Base-by-base conservation (phyloP, 2,113 vertebrate species). In the Neomonachus schauinslandi region DNA sequence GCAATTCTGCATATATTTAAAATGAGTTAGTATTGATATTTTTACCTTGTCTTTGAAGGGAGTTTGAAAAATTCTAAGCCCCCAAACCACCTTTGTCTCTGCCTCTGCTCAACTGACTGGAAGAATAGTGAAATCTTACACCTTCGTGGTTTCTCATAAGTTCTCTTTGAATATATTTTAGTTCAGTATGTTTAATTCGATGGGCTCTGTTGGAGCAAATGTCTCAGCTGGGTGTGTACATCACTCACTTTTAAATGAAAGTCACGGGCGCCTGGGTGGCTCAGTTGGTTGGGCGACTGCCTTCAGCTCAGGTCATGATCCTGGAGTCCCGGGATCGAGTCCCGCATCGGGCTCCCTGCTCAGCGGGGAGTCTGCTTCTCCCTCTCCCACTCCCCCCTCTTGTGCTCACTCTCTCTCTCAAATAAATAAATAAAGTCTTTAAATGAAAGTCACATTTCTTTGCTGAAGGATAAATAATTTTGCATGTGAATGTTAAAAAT, bases 391-490 rank as follows among this genome's bases (percentile, higher is more conserved):
- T n/a, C n/a, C n/a, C n/a, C n/a, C n/a, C n/a, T n/a, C n/a, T n/a
- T n/a, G n/a, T n/a, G n/a, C n/a, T n/a, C n/a, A n/a, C n/a, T n/a
- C n/a, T n/a, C n/a, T n/a, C n/a, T n/a, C n/a, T n/a, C n/a, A n/a
- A n/a, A n/a, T n/a, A n/a, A n/a, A n/a, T n/a, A n/a, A n/a, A n/a
- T n/a, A n/a, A n/a, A n/a, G n/a, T n/a, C n/a, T 84, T 82, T 90
- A 76, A 96, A 95, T 95, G 65, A 90, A 96, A 94, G 61, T 96
- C 83, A 49, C 4, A 92, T 90, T 95, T 96, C 76, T 94, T 82
- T 94, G 84, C 36, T 67, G 69, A 95, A 92, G 82, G 57, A 89
- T 91, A 89, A 91, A 84, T 89, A 91, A 89, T 24, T 82, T 94
- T 90, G 36, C 18, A 81, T 21, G n/a, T 72, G 85, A 88, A 91